Conservation (phyloP, 2,113 vertebrate genomes). For the Crotalus viridis region DNA sequence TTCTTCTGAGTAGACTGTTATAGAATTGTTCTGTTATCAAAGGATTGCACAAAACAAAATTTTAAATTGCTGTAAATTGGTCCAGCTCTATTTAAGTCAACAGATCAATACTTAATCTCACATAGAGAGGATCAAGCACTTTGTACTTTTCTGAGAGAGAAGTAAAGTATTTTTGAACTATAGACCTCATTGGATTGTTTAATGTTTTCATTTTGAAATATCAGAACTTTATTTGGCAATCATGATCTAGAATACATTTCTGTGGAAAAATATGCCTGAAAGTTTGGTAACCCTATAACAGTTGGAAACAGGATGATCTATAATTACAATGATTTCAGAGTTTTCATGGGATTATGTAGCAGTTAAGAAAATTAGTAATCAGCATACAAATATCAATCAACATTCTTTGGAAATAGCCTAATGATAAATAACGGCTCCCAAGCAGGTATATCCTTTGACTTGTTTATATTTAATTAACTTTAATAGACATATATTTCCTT, state of each 20-base stretch:
- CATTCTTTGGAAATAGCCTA: background rate
- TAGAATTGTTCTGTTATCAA: background rate
- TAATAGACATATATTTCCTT: slow-evolving; percentile 23
- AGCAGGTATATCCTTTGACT: slow-evolving; percentile 31
- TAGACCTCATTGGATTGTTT: slow-evolving; percentile 39
- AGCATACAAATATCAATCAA: background rate
- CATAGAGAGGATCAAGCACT: background rate
- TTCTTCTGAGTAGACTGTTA: background rate
- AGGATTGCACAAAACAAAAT: slow-evolving; percentile 2
- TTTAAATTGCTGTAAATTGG: background rate
- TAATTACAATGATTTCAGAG: background rate
- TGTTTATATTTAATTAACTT: slow-evolving; percentile 40
- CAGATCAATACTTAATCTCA: background rate
- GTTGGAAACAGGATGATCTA: background rate
- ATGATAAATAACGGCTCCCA: background rate
- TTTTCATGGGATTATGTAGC: background rate
- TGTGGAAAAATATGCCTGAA: slow-evolving; percentile 10
- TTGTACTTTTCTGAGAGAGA: slow-evolving; percentile 5
- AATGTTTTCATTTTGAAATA: slow-evolving; percentile 39
- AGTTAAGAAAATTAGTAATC: background rate
- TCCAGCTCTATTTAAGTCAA: background rate
- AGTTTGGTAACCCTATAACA: slow-evolving; percentile 1
- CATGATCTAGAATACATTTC: slow-evolving; percentile 44
- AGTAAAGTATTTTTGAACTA: slow-evolving; percentile 47
- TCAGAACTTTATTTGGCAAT: slow-evolving; percentile 52